Conservation (phyloP, 1,140 invertebrate genomes). For the Drosophila melanogaster region DNA sequence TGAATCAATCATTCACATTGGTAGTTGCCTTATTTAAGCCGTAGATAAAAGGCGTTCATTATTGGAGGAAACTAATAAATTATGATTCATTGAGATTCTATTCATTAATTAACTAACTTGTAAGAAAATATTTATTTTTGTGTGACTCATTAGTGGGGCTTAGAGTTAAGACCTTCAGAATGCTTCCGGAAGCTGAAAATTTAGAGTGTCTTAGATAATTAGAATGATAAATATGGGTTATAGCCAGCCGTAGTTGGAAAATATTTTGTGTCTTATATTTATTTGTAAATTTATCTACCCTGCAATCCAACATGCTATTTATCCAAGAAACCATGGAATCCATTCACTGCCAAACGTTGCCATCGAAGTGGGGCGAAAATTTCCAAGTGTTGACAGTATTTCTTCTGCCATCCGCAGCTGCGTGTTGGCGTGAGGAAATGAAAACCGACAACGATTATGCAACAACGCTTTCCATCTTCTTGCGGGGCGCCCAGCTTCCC, state of each 20-base stretch:
- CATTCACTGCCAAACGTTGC: conserved; percentile 5
- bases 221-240: neutral
- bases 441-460: conserved; percentile 75
- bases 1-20: no score
- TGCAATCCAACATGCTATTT: neutral
- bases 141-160: conserved; percentile 6
- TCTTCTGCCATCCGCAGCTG: conserved; percentile 27
- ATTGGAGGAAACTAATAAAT: neutral
- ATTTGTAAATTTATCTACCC: neutral
- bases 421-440: conserved; percentile 53
- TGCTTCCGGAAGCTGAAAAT: conserved; percentile 1
- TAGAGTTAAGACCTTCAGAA: neutral
- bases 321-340: neutral
- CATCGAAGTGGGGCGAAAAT: conserved; percentile 38
- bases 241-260: no score
- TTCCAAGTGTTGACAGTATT: conserved; percentile 52
- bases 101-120: neutral
- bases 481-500: neutral
- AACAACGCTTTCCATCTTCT: conserved; percentile 42
- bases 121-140: neutral
- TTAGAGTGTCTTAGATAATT: conserved; percentile 10
- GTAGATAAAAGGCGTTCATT: neutral
- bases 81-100: conserved; percentile 7
- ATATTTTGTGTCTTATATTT: neutral
- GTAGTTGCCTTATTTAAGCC: neutral